Conservation (phyloP, 2,797 vertebrate genomes). For the Crenichthys baileyi region DNA sequence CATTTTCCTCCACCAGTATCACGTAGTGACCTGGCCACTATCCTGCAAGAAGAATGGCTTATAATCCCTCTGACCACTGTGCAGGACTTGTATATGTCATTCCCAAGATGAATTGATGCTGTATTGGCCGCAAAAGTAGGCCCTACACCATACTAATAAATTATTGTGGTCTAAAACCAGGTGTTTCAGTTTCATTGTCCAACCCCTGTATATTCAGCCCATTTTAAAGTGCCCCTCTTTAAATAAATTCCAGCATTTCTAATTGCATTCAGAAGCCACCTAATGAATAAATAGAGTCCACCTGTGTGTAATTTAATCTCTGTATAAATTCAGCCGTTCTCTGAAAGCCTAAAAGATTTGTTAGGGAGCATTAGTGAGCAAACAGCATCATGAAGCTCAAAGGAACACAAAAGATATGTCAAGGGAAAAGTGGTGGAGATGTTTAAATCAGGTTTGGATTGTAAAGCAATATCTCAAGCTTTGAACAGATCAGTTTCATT, state of each 20-base stretch:
- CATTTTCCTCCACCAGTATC: too few relatives aligned
- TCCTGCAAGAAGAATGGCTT: too few relatives aligned
- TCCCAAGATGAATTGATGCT: too few relatives aligned
- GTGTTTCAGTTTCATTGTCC: too few relatives aligned
- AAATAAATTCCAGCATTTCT: neutral
- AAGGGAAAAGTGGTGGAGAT: neutral
- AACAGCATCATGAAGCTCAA: neutral
- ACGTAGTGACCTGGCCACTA: too few relatives aligned
- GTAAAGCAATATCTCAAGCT: neutral
- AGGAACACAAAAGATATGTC: neutral
- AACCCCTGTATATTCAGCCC: neutral
- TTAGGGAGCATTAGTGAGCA: neutral
- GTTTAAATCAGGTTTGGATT: neutral
- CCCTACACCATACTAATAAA: too few relatives aligned
- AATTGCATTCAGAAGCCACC: neutral
- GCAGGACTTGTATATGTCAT: too few relatives aligned
- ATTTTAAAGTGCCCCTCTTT: neutral
- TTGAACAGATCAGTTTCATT: neutral
- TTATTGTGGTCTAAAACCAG: too few relatives aligned
- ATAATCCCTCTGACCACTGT: too few relatives aligned
- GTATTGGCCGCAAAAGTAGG: too few relatives aligned
- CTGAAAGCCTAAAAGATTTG: neutral
- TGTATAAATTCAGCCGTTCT: neutral
- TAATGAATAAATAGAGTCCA: neutral
- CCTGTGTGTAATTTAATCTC: neutral